Conservation (phyloP, 2,113 vertebrate genomes). For the Synchiropus splendidus region DNA sequence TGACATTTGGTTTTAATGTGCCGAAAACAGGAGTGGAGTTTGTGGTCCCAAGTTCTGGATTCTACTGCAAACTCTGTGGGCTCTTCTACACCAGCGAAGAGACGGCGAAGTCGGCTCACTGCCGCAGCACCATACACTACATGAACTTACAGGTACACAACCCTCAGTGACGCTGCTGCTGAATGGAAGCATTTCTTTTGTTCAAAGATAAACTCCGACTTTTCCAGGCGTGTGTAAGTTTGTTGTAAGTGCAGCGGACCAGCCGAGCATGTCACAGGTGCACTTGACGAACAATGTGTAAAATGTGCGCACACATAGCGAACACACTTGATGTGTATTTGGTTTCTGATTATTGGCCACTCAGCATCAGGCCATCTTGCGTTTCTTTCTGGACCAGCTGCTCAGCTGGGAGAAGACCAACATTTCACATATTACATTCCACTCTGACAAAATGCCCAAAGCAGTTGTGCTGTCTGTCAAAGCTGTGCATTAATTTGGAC, state of each 20-base stretch:
- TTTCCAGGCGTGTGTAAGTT: too few species aligned
- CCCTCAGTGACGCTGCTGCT: too few species aligned
- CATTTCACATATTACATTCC: slow-evolving; percentile 48
- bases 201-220: too few species aligned
- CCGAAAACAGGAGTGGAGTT: slow-evolving; percentile 94
- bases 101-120: slow-evolving; percentile 86
- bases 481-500: slow-evolving; percentile 1
- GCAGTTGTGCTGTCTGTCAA: slow-evolving; percentile 61
- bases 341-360: slow-evolving; percentile 39
- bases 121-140: slow-evolving; percentile 91
- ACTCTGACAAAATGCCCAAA: slow-evolving; percentile 15
- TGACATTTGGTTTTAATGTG: too few species aligned
- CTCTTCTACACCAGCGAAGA: slow-evolving; percentile 93
- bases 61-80: slow-evolving; percentile 92
- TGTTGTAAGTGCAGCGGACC: too few species aligned
- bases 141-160: slow-evolving; percentile 88
- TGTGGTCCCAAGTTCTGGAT: slow-evolving; percentile 86
- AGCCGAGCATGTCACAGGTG: too few species aligned
- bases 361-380: slow-evolving; percentile 23
- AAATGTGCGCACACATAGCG: slow-evolving; percentile 1
- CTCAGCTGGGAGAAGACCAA: slow-evolving; percentile 41
- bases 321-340: slow-evolving; percentile 32
- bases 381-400: slow-evolving; percentile 21
- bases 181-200: too few species aligned
- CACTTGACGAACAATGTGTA: too few species aligned